Conservation (phyloP, 2,113 vertebrate genomes). For the Steatornis caripensis region DNA sequence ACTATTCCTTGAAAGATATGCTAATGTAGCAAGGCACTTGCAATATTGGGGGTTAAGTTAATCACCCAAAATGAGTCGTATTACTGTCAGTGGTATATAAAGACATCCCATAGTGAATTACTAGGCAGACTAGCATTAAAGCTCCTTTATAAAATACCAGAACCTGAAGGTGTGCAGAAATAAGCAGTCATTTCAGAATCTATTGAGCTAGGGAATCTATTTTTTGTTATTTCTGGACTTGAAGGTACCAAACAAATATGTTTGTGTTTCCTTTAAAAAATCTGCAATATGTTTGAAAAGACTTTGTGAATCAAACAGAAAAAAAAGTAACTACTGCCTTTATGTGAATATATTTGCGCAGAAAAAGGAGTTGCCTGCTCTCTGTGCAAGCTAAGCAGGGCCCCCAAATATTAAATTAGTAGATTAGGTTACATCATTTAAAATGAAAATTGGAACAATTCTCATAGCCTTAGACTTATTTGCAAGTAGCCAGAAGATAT, state of each 20-base stretch:
- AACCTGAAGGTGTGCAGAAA: slow-evolving; percentile 65
- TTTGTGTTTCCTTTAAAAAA: not conserved
- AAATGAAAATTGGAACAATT: not conserved
- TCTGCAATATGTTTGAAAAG: slow-evolving; percentile 31
- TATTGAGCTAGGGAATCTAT: slow-evolving; percentile 48
- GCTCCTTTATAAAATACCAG: slow-evolving; percentile 60
- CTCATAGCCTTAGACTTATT: not conserved
- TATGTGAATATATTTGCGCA: not conserved
- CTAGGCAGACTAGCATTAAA: slow-evolving; percentile 67
- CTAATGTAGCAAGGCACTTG: slow-evolving; percentile 70
- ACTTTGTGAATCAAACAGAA: not conserved
- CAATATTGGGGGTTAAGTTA: slow-evolving; percentile 77
- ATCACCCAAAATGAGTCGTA: slow-evolving; percentile 78
- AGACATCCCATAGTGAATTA: slow-evolving; percentile 75
- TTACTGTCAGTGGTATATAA: slow-evolving; percentile 75
- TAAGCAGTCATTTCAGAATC: slow-evolving; percentile 65
- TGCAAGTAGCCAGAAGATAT: not conserved
- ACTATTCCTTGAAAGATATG: slow-evolving; percentile 78
- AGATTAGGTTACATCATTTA: not conserved
- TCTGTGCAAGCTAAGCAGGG: not conserved
- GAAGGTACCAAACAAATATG: slow-evolving; percentile 31
- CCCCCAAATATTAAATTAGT: not conserved
- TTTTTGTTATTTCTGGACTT: slow-evolving; percentile 59
- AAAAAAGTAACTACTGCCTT: not conserved
- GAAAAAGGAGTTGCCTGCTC: not conserved